Percentiles rank a stretch among this genome's conserved stretches.
Conservation (phyloP, 2,797 vertebrate species). For the Notolepis coatsorum region DNA sequence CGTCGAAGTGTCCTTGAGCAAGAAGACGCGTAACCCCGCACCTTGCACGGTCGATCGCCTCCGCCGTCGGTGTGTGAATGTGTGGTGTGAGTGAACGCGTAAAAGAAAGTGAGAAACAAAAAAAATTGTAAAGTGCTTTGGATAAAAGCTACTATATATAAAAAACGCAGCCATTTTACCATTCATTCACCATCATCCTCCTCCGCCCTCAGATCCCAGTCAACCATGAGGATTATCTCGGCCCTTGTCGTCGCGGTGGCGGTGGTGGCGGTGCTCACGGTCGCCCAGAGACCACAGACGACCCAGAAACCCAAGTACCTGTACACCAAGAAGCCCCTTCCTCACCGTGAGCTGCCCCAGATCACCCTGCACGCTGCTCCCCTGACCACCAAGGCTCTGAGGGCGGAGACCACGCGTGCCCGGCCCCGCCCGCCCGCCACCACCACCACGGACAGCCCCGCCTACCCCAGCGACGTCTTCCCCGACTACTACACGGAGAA, state of each 20-base stretch:
- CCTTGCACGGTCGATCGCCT: no score
- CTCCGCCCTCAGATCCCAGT: slow-evolving; percentile 58
- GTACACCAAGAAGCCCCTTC: slow-evolving; percentile 87
- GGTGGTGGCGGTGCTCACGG: slow-evolving; percentile 59
- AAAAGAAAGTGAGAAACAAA: no score
- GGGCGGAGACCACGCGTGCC: slow-evolving; percentile 51
- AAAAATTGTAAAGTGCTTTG: no score
- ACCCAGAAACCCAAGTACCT: slow-evolving; percentile 87
- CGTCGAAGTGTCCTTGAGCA: no score
- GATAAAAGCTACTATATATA: no score
- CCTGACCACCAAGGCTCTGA: slow-evolving; percentile 64
- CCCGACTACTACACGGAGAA: slow-evolving; percentile 58
- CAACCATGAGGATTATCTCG: slow-evolving; percentile 71
- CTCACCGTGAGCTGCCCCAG: slow-evolving; percentile 50
- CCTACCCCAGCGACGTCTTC: slow-evolving; percentile 52
- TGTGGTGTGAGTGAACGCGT: no score
- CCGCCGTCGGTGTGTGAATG: no score
- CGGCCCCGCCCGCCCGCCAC: slow-evolving; percentile 47
- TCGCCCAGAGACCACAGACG: slow-evolving; percentile 78
- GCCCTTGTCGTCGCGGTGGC: slow-evolving; percentile 58
- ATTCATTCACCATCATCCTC: no score
- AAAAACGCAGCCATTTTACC: no score
- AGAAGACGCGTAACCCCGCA: no score
- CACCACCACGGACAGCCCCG: slow-evolving; percentile 60
- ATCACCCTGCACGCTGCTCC: slow-evolving; percentile 67